A percentile compares a stretch with the other conserved stretches of the same genome.
These are phyloP conservation scores for Sabatieria punctata DNA, from an alignment of 2,888 invertebrate species.

Conservation along the genomic window DNA sequence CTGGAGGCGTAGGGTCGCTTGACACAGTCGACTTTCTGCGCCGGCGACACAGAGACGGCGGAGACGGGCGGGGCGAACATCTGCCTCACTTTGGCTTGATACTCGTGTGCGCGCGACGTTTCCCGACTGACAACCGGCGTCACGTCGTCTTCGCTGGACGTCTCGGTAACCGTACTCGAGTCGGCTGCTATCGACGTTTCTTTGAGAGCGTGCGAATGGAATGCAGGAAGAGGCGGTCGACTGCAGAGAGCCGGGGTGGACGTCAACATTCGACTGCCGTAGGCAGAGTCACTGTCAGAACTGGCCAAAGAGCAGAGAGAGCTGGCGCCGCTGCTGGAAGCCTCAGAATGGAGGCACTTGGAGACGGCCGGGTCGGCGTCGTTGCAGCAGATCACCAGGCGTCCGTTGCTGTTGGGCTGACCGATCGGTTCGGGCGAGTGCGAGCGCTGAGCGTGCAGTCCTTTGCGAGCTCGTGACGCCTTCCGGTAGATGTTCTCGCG, in stretches of 20 bases:
- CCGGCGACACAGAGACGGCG: too few species aligned
- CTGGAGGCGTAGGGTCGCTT: too few species aligned
- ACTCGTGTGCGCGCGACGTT: slow-evolving; percentile 16
- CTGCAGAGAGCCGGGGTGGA: background rate
- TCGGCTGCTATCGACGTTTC: background rate
- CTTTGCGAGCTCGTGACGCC: too few species aligned
- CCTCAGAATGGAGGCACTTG: background rate
- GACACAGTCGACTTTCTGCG: too few species aligned
- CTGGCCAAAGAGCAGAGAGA: background rate
- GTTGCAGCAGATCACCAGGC: background rate
- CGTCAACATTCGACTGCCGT: too few species aligned
- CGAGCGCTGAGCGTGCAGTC: too few species aligned
- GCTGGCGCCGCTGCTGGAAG: slow-evolving; percentile 2
- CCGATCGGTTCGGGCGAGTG: background rate
- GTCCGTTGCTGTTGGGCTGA: background rate
- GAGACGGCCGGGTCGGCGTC: too few species aligned
- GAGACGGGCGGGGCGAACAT: slow-evolving; percentile 10
- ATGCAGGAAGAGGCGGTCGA: background rate
- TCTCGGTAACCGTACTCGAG: slow-evolving; percentile 10
- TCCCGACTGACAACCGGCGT: slow-evolving; percentile 16
- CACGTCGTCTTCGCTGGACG: slow-evolving; percentile 10
- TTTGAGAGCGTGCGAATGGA: background rate
- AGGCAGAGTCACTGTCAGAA: background rate
- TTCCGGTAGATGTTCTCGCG: too few species aligned
- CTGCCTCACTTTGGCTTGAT: background rate